A percentile compares a stretch with the other conserved stretches of the same genome.
These are phyloP conservation scores for Pelvicachromis taeniatus DNA, from an alignment of 2,113 vertebrate genomes.

Conservation along the genomic window DNA sequence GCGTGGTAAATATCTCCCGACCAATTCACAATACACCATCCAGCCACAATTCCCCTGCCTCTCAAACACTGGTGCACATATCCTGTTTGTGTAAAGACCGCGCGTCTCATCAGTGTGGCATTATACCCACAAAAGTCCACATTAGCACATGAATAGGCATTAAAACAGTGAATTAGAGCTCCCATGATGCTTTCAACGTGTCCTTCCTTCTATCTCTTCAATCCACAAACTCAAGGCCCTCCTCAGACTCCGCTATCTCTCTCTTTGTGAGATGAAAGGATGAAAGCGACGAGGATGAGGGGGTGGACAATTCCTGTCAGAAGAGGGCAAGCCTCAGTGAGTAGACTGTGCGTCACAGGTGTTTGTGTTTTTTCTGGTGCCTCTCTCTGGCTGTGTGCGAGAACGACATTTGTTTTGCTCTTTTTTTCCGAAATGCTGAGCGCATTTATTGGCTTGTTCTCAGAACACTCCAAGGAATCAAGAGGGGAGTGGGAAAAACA, in stretches of 20 bases:
- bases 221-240: background rate
- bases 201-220: background rate
- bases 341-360: constrained; percentile 34
- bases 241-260: background rate
- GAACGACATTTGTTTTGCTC: constrained; percentile 14
- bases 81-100: constrained; percentile 9
- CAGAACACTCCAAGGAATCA: background rate
- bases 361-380: constrained; percentile 17
- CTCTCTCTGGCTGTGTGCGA: background rate
- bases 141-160: constrained; percentile 52
- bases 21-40: background rate
- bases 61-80: background rate
- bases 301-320: background rate
- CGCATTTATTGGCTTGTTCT: background rate
- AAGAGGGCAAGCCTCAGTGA: background rate
- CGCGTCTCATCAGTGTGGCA: background rate
- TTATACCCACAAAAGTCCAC: constrained; percentile 6
- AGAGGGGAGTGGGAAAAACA: background rate
- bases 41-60: background rate
- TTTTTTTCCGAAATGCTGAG: background rate
- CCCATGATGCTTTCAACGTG: background rate
- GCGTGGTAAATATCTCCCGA: background rate
- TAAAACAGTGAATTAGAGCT: constrained; percentile 35
- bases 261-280: constrained; percentile 12
- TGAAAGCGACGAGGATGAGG: background rate